These are phyloP conservation scores for Halichoeres trimaculatus DNA, from an alignment of 2,113 vertebrate species.

Conservation along the genomic window DNA sequence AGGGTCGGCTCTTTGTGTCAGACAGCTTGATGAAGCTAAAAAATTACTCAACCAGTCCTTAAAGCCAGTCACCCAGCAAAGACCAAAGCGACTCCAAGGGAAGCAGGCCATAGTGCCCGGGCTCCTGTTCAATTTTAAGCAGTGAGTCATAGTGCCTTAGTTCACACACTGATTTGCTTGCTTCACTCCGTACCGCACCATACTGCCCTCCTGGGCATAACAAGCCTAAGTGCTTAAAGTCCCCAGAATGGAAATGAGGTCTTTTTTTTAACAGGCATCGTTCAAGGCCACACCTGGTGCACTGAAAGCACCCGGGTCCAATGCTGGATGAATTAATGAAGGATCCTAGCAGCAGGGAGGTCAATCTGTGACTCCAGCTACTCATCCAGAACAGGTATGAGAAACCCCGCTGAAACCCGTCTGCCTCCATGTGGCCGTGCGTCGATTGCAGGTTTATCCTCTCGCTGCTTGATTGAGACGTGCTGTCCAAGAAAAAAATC, in stretches of 20 bases:
- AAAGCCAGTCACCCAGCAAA: constrained; percentile 42
- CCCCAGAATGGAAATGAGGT: constrained; percentile 71
- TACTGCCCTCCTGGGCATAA: constrained; percentile 67
- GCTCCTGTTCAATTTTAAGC: constrained; percentile 50
- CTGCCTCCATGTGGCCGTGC: neutral
- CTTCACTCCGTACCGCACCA: constrained; percentile 54
- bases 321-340: constrained; percentile 65
- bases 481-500: constrained; percentile 47
- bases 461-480: constrained; percentile 40
- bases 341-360: constrained; percentile 43
- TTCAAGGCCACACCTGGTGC: constrained; percentile 73
- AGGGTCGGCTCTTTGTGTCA: constrained; percentile 15
- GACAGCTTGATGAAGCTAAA: constrained; percentile 32
- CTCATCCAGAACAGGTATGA: constrained; percentile 25
- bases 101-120: constrained; percentile 29
- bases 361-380: constrained; percentile 38
- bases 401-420: constrained; percentile 23
- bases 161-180: constrained; percentile 60
- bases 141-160: constrained; percentile 54
- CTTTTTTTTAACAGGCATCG: constrained; percentile 51
- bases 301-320: constrained; percentile 57
- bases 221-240: constrained; percentile 72
- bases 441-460: constrained; percentile 12
- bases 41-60: constrained; percentile 25
- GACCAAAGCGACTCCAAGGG: constrained; percentile 26